Base-by-base conservation (phyloP, 2,888 invertebrate species). In the Troides helena region DNA sequence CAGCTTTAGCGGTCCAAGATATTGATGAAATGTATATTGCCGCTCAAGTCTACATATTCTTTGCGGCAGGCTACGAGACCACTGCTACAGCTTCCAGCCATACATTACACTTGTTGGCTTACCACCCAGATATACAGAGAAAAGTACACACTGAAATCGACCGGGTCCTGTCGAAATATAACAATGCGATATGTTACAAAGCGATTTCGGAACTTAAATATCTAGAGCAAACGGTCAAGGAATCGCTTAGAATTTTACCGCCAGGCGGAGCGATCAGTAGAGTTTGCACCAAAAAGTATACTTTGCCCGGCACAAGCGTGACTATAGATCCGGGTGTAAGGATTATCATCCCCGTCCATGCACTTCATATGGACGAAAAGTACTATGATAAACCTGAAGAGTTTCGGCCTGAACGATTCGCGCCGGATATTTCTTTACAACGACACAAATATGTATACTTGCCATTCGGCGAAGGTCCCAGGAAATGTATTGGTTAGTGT, bases 21-120 rank as follows among this genome's bases (percentile, higher is more conserved):
- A 68, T 86, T 66, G 82, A 82, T 5, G 82, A 86, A 7, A 73
- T 80, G 57, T 71, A 84, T n/a, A 79, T 86, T 36, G 82, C 81
- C 3, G 85, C 85, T 7, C 86, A 86, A 60, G 82, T 85, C n/a
- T 85, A 85, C 59, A 78, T 86, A 5, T 87, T 87, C 74, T 87
- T 87, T 60, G 85, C 84, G 4, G 87, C 87, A 4, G 87, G 87
- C 12, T 87, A 87, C 59, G 87, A 87, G 72, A 87, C 87, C 0
- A 86, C 87, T 0, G 85, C 87, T 0, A 84, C 86, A 0, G 84
- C 86, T 1, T 84, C 86, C 17, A 86, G 85, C 68, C 86, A 76
- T 71, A 85, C 86, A 18, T 75, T 87, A 50, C 87, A 86, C 70
- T 85, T 87, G 72, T 78, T 87, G 8, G 90, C 87, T 0, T 82